These are phyloP conservation scores for Rhynchotus rufescens DNA, from an alignment of 2,797 vertebrate genomes.

Conservation along the genomic window DNA sequence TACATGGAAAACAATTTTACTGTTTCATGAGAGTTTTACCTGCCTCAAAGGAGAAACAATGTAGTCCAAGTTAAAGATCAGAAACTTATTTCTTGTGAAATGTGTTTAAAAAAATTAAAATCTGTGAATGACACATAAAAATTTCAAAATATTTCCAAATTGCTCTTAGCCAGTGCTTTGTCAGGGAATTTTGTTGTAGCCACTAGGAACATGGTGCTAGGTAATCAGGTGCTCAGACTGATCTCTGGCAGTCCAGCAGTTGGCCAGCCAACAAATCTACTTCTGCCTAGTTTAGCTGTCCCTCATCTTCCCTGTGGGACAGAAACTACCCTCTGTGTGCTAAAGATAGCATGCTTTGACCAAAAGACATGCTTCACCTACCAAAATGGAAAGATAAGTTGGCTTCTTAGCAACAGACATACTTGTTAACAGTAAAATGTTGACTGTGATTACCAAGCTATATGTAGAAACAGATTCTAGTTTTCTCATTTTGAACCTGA, in stretches of 20 bases:
- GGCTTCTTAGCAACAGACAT: background rate
- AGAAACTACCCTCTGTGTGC: background rate
- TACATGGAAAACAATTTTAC: background rate
- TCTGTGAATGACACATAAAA: background rate
- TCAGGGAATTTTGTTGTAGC: background rate
- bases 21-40: background rate
- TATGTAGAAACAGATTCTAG: background rate
- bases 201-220: background rate
- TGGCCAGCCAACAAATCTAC: background rate
- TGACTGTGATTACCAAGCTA: background rate
- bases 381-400: background rate
- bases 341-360: background rate
- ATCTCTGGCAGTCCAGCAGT: background rate
- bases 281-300: background rate
- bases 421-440: background rate
- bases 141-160: background rate
- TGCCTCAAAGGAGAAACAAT: background rate
- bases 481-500: background rate
- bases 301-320: background rate
- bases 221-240: background rate
- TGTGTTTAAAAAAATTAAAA: background rate
- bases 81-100: background rate
- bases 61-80: background rate
- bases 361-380: background rate
- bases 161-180: background rate